Percentiles rank a stretch among this genome's conserved stretches.
Conservation (phyloP, 2,797 vertebrate species). For the Helicolenus hilgendorfi region DNA sequence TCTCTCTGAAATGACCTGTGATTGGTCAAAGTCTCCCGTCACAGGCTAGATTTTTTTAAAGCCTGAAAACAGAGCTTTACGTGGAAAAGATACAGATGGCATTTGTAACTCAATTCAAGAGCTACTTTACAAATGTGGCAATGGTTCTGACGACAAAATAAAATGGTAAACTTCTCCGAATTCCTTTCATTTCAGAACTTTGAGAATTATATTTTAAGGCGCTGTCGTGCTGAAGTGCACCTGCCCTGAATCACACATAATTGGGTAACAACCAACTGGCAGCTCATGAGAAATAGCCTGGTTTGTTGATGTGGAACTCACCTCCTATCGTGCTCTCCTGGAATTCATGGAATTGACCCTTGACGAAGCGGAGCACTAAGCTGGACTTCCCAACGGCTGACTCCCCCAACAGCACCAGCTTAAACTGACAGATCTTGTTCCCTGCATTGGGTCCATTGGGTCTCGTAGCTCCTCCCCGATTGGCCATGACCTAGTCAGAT, state of each 20-base stretch:
- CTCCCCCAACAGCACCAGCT: slow-evolving; percentile 98
- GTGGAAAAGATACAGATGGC: background rate
- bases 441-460: slow-evolving; percentile 97
- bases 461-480: slow-evolving; percentile 96
- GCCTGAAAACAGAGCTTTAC: background rate
- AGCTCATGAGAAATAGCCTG: background rate
- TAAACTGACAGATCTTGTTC: slow-evolving; percentile 99
- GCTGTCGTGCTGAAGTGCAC: background rate
- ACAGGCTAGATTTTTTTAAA: too few species aligned
- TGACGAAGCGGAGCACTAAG: slow-evolving; percentile 98
- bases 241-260: background rate
- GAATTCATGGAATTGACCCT: slow-evolving; percentile 99
- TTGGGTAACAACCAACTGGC: background rate
- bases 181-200: background rate
- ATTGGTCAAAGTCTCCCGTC: too few species aligned
- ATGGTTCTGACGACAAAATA: background rate
- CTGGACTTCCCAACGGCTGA: slow-evolving; percentile 99
- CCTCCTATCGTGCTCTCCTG: slow-evolving; percentile 99
- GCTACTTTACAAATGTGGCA: background rate
- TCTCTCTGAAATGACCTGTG: too few species aligned
- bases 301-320: slow-evolving; percentile 79
- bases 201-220: background rate
- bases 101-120: background rate
- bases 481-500: slow-evolving; percentile 96
- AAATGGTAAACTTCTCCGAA: background rate